A percentile compares a stretch with the other conserved stretches of the same genome.
Evolutionary conservation across 1,140 invertebrate genomes (phyloP).

Genomic region (Heliconius hermathena): DNA sequence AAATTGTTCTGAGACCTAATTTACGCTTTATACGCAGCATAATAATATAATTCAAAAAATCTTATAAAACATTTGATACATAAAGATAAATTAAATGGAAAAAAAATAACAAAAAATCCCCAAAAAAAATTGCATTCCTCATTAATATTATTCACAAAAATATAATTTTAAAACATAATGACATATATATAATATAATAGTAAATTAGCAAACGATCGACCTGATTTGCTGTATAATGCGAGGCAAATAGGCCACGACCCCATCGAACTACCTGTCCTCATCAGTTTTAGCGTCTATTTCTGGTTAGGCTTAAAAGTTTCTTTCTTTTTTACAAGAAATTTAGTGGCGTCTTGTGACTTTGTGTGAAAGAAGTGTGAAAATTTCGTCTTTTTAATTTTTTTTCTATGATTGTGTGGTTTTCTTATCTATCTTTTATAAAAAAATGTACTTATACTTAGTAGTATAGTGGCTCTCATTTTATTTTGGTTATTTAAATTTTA

Average conservation of each 20-base stretch:
- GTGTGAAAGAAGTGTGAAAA: not conserved
- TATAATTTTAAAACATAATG: not conserved
- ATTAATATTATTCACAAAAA: not conserved
- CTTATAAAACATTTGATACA: no score
- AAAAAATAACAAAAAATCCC: no score
- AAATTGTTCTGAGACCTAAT: no score
- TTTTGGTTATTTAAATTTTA: no score
- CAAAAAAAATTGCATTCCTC: not conserved
- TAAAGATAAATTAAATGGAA: no score
- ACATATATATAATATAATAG: constrained; percentile 4
- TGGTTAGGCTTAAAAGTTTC: constrained; percentile 19
- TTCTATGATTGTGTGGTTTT: not conserved
- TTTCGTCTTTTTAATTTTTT: not conserved
- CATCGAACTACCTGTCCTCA: constrained; percentile 29
- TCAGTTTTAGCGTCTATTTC: constrained; percentile 29
- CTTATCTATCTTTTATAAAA: not conserved
- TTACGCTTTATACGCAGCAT: no score
- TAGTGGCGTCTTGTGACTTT: not conserved
- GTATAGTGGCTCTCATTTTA: no score
- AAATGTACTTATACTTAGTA: no score
- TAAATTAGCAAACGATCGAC: constrained; percentile 18
- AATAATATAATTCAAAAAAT: no score
- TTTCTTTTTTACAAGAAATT: constrained; percentile 12
- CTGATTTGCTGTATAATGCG: constrained; percentile 31
- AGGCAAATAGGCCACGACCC: constrained; percentile 32